Evolutionary conservation across 2,888 invertebrate genomes (phyloP).

Genomic region (Dermolepida albohirtum): DNA sequence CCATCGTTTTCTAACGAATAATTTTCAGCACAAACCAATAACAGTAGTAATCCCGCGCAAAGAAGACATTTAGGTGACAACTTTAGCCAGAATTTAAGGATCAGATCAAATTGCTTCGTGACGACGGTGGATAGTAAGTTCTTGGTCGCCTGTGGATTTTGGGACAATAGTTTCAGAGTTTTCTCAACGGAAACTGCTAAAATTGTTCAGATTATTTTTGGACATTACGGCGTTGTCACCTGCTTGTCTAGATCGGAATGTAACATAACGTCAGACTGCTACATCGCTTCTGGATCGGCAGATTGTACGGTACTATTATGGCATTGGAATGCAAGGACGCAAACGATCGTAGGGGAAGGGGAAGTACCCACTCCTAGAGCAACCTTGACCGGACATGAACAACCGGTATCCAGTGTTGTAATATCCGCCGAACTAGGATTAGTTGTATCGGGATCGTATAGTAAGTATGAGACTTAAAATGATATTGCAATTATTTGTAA

Average conservation of each 20-base stretch:
- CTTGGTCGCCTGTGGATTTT: constrained; percentile 98
- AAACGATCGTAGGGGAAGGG: constrained; percentile 97
- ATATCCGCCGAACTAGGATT: constrained; percentile 98
- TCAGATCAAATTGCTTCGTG: constrained; percentile 95
- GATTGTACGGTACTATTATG: constrained; percentile 98
- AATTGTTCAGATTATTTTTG: constrained; percentile 98
- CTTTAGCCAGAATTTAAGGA: constrained; percentile 96
- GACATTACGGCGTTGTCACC: constrained; percentile 98
- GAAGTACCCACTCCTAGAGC: constrained; percentile 96
- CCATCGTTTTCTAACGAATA: constrained; percentile 17
- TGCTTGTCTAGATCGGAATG: constrained; percentile 98
- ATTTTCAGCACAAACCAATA: constrained; percentile 75
- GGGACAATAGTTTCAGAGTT: constrained; percentile 99
- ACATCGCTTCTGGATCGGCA: constrained; percentile 96
- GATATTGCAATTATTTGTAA: no score
- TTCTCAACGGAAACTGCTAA: constrained; percentile 97
- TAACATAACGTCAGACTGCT: constrained; percentile 99
- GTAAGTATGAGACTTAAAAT: constrained; percentile 62
- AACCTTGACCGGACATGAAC: constrained; percentile 97
- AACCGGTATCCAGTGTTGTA: constrained; percentile 93
- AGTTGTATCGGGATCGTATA: constrained; percentile 92
- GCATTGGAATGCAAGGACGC: constrained; percentile 99
- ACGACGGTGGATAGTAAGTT: constrained; percentile 98
- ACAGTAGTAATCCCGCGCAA: constrained; percentile 79
- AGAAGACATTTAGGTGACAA: constrained; percentile 96